Base-by-base conservation (phyloP, 2,797 vertebrate genomes). In the Dicrostonyx torquatus region DNA sequence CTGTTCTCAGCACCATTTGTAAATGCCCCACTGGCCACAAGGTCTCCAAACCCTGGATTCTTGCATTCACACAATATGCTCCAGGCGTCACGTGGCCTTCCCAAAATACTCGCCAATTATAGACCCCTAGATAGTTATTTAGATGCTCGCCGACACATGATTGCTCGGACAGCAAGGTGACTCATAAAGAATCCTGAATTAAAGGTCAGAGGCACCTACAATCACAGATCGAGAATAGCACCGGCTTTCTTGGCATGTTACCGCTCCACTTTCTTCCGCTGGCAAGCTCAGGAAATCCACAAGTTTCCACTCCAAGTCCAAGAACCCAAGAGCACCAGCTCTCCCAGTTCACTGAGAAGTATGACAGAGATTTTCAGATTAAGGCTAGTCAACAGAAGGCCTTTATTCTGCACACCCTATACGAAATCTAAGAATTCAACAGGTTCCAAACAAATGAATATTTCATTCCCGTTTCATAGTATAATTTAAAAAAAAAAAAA, bases 381-480 rank as follows among this genome's bases (percentile, higher is more conserved):
- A 93, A 64, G n/a, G 86, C 97, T 66, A 82, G 94, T 80, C 85
- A 82, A 96, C 96, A 97, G 96, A 29, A 85, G 66, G 89, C 80
- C 84, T 91, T 93, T 97, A 94, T 91, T 96, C 97, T 76, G 89
- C 37, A 80, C 79, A 91, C 72, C 62, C 92, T 97, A 97, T 91
- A 96, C 94, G 72, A 97, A 96, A 97, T 95, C 96, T 94, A 90
- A 98, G 87, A 97, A 94, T 90, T 95, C 79, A 97, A 79, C 96
- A 91, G 94, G 48, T 93, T 97, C 62, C 89, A 96, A 95, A 95
- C 93, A 1, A 97, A 96, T 92, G 94, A 97, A 97, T 97, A 97
- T 97, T 96, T 96, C 94, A 92, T 89, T 96, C 94, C 53, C 70
- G 12, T 66, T 96, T 55, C 84, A 89, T 60, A 79, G 93, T 76